Conservation (phyloP, 2,888 invertebrate genomes). For the Diloba caeruleocephala region DNA sequence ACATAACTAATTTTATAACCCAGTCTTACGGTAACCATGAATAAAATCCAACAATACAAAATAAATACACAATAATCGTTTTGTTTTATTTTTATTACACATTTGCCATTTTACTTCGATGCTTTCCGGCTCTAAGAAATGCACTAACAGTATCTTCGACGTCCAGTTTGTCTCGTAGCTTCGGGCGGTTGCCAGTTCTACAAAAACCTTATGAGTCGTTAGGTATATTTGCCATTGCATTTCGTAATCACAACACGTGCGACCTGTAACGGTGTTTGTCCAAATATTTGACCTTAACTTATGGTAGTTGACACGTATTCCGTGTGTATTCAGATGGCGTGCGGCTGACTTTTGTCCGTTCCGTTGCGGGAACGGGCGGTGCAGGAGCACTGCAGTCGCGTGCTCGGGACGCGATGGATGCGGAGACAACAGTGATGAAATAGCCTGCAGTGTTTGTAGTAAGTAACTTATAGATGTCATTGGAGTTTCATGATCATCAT, state of each 20-base stretch:
- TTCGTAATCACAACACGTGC: constrained; percentile 68
- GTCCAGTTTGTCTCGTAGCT: constrained; percentile 8
- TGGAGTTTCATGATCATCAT: too few species aligned
- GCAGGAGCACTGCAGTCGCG: constrained; percentile 96
- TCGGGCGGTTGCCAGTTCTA: constrained; percentile 13
- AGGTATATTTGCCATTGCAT: constrained; percentile 47
- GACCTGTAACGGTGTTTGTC: constrained; percentile 66
- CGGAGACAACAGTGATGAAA: constrained; percentile 97
- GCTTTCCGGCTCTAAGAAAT: constrained; percentile 22
- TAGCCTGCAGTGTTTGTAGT: constrained; percentile 95
- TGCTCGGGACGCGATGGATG: constrained; percentile 97
- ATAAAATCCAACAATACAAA: constrained; percentile 14
- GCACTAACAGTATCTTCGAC: constrained; percentile 29
- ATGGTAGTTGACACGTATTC: constrained; percentile 50
- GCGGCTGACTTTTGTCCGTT: constrained; percentile 93
- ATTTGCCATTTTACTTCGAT: constrained; percentile 20
- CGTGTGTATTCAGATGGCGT: constrained; percentile 72
- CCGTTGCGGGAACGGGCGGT: constrained; percentile 95
- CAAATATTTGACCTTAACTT: constrained; percentile 71
- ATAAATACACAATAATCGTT: constrained; percentile 12
- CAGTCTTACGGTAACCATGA: constrained; percentile 19
- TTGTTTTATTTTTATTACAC: constrained; percentile 17
- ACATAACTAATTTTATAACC: background rate
- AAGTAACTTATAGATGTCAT: too few species aligned
- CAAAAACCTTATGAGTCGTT: constrained; percentile 30